phyloP scores from a whole-genome alignment of 2,113 vertebrate species.

The Lamprotornis superbus region DNA sequence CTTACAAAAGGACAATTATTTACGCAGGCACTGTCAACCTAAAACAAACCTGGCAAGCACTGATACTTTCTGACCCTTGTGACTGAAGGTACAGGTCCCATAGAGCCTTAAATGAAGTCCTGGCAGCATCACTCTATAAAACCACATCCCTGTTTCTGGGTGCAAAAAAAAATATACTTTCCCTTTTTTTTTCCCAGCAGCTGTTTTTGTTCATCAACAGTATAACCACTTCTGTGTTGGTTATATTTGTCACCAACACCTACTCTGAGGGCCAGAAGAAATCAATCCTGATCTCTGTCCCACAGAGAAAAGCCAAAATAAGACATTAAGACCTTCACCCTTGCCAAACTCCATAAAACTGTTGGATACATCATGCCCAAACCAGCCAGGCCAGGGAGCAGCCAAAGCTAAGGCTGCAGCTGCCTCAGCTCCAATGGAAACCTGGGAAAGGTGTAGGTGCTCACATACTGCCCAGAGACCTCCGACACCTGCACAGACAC shows the following conservation, averaged over 20 bases:
- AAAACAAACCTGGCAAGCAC: background rate
- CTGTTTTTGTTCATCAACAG: background rate
- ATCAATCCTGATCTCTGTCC: background rate
- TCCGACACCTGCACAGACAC: background rate
- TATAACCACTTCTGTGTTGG: background rate
- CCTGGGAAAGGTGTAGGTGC: too few species aligned
- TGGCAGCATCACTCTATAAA: background rate
- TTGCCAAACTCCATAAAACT: background rate
- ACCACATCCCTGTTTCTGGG: background rate
- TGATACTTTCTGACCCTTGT: background rate
- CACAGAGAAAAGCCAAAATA: background rate
- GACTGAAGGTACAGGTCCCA: background rate
- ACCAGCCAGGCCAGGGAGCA: background rate
- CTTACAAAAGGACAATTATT: background rate
- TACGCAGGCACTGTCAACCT: background rate
- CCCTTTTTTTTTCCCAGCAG: background rate
- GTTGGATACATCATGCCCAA: background rate
- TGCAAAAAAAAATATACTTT: background rate
- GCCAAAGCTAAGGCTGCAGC: background rate
- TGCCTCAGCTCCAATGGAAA: background rate
- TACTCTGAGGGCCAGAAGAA: background rate
- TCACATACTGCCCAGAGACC: background rate
- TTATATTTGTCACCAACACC: conserved; percentile 4
- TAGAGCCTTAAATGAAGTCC: background rate
- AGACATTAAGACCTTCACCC: background rate